Conservation (phyloP, 2,113 vertebrate species). For the Nesospiza acunhae region DNA sequence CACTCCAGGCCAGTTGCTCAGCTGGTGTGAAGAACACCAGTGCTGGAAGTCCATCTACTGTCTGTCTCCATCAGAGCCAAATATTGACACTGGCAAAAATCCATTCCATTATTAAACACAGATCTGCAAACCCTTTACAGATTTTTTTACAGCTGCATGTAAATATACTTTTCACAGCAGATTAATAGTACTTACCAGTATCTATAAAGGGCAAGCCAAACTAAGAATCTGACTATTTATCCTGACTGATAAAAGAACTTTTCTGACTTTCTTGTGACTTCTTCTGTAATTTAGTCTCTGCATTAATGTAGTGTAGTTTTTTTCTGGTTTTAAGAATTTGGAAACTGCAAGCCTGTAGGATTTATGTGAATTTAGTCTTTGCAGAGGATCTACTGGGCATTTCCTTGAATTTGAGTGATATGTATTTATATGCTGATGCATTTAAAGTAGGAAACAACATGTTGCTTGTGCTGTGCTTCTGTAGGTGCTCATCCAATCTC, state of each 20-base stretch:
- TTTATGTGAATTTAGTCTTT: background rate
- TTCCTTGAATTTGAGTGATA: background rate
- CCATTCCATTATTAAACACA: slow-evolving; percentile 18
- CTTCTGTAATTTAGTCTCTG: background rate
- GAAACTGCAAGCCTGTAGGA: background rate
- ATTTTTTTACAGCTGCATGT: slow-evolving; percentile 6
- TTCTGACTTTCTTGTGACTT: background rate
- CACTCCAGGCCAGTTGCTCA: background rate
- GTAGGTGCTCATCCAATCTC: background rate
- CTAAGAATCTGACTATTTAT: background rate
- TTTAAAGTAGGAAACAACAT: background rate
- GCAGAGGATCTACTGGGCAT: background rate
- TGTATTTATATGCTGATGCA: background rate
- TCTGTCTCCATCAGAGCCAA: slow-evolving; percentile 1
- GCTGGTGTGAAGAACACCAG: background rate
- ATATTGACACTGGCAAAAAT: slow-evolving; percentile 35
- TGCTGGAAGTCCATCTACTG: background rate
- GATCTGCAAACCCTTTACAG: slow-evolving; percentile 9
- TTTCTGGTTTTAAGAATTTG: background rate
- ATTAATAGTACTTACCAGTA: background rate
- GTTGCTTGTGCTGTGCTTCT: background rate
- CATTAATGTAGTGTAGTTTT: background rate
- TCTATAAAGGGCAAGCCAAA: background rate
- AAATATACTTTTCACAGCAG: slow-evolving; percentile 29
- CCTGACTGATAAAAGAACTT: background rate